Base-by-base conservation (phyloP, 2,113 vertebrate species). In the Dolichotis patagonum region DNA sequence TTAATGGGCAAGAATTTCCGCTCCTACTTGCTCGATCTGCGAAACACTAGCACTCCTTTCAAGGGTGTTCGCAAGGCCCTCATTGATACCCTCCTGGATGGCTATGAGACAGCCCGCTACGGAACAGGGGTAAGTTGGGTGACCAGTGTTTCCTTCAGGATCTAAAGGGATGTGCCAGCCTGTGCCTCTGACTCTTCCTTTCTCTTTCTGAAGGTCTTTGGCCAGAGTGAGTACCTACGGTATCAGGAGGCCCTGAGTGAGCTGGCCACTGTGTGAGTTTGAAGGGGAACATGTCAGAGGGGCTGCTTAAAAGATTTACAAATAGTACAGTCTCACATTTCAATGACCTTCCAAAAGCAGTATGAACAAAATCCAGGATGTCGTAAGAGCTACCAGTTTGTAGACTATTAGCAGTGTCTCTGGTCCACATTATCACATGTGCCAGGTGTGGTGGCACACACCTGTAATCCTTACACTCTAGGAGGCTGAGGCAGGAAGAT, bases 1-100 rank as follows among this genome's bases (percentile, higher is more conserved):
- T 97, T 99, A 90, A 99, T 99, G 0, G 99, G 99, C 65, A 99
- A 98, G 97, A 99, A 99, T 71, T 99, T 99, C 98, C 99, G 98
- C 63, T 99, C 98, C 69, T 99, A 99, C 98, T 98, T 99, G 85
- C 97, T 99, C 84, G 99, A 99, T 60, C 98, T 99, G n/a, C 98
- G 99, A 30, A 99, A 99, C 90, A 99, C 99, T 82, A 98, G 99
- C 94, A 97, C 99, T 32, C 98, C 99, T 35, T 99, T 99, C 96
- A 98, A 98, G 92, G 99, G 99, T 75, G 98, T 98, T 56, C 98
- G 99, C 62, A 99, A 99, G 83, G 96, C 98, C 11, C 98, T 99
- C 88, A 98, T 99, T 0, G 99, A 99, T 96, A 96, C 98, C 0
- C 98, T 99, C 96, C 97, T 99, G 97, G 99, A 99, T 5, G 99